Conservation (phyloP, 2,888 invertebrate species). For the Palloptera scutellata region DNA sequence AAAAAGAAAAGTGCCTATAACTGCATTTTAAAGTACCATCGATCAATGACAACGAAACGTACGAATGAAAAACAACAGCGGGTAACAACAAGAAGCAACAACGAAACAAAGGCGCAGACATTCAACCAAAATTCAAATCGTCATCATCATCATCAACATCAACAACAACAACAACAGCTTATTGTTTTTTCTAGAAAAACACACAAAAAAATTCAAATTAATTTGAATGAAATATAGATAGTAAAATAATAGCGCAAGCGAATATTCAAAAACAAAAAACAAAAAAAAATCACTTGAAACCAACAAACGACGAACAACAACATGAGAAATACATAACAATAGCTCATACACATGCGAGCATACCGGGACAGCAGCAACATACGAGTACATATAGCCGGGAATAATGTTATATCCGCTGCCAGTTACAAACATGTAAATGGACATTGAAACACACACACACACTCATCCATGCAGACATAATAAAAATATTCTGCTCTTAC, state of each 20-base stretch:
- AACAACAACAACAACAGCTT: constrained; percentile 13
- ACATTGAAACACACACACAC: neutral
- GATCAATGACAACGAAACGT: constrained; percentile 34
- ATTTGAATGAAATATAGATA: neutral
- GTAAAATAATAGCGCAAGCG: no score
- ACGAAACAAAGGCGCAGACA: neutral
- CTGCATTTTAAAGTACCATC: constrained; percentile 37
- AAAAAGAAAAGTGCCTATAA: neutral
- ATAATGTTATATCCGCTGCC: neutral
- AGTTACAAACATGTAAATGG: neutral
- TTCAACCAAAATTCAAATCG: constrained; percentile 33
- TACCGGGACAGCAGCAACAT: neutral
- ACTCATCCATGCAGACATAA: neutral
- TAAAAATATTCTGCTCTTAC: neutral
- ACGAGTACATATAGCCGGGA: neutral
- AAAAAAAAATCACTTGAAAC: constrained; percentile 9
- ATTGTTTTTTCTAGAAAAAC: neutral
- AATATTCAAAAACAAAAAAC: neutral
- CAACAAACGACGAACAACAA: constrained; percentile 3
- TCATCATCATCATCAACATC: constrained; percentile 25
- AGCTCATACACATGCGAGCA: neutral
- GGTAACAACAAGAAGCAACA: constrained; percentile 2
- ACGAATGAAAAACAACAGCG: constrained; percentile 9
- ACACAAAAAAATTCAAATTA: neutral
- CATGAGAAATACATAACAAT: neutral